phyloP scores from a whole-genome alignment of 2,113 vertebrate species.

The Danionella cerebrum region DNA sequence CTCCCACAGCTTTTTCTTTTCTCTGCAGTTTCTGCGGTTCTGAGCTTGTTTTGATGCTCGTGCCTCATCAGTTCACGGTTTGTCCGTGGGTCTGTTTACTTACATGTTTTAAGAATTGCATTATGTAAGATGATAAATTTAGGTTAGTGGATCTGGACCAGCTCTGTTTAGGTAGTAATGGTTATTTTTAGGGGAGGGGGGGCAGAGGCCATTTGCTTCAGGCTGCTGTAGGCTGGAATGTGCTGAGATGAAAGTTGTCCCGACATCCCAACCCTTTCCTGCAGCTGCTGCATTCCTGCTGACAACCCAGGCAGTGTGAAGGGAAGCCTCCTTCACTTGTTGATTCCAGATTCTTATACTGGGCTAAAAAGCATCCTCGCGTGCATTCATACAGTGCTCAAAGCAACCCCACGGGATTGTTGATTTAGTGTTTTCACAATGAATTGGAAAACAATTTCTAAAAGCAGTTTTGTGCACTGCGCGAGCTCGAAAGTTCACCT shows the following conservation, averaged over 20 bases:
- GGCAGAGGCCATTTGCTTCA: slow-evolving; percentile 9
- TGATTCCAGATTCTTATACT: background rate
- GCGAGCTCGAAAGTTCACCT: slow-evolving; percentile 1
- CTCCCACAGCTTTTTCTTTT: too few relatives aligned
- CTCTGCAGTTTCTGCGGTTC: too few relatives aligned
- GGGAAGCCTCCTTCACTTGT: slow-evolving; percentile 12
- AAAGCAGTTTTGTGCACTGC: background rate
- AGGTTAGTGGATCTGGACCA: background rate
- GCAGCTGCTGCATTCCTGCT: slow-evolving; percentile 32
- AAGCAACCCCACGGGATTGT: background rate
- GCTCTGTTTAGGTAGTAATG: slow-evolving; percentile 1
- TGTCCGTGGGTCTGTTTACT: background rate
- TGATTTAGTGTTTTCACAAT: background rate
- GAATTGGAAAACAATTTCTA: background rate
- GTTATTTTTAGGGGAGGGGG: slow-evolving; percentile 31
- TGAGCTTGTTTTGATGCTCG: too few relatives aligned
- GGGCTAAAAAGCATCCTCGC: too few relatives aligned
- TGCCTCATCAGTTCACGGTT: background rate
- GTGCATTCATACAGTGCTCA: background rate
- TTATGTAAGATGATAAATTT: slow-evolving; percentile 3
- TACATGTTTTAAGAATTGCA: background rate
- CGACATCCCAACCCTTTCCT: slow-evolving; percentile 29
- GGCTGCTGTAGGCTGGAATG: slow-evolving; percentile 23
- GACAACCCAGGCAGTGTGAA: background rate
- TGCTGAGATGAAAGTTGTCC: slow-evolving; percentile 27